Evolutionary conservation across 2,888 invertebrate genomes (phyloP).

Genomic region (Chymomyza caudatula): DNA sequence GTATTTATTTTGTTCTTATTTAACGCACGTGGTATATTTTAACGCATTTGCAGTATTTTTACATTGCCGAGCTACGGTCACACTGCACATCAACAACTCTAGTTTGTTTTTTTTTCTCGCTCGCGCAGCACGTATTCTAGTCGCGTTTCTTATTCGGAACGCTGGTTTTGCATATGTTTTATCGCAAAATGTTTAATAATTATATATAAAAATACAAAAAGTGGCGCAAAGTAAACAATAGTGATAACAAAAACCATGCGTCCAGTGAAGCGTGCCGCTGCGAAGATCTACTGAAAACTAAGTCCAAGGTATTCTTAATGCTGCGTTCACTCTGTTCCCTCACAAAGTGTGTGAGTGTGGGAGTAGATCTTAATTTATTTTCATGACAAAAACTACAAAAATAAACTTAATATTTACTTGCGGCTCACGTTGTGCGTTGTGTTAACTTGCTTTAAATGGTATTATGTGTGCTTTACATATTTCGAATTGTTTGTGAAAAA

Average conservation of each 20-base stretch:
- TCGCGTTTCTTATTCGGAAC: conserved; percentile 5
- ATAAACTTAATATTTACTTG: conserved; percentile 37
- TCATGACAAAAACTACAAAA: conserved; percentile 51
- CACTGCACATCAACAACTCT: neutral
- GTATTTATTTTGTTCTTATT: neutral
- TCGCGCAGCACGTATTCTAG: neutral
- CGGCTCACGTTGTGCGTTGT: conserved; percentile 8
- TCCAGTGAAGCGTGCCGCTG: conserved; percentile 30
- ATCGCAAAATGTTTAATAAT: conserved; percentile 51
- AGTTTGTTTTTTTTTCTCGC: neutral
- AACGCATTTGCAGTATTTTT: neutral
- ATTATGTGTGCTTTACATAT: neutral
- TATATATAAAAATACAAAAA: conserved; percentile 34
- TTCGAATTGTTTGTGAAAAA: conserved; percentile 26
- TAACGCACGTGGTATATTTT: neutral
- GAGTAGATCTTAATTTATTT: conserved; percentile 52
- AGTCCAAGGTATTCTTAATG: conserved; percentile 48
- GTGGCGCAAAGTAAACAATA: conserved; percentile 44
- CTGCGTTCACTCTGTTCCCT: conserved; percentile 3
- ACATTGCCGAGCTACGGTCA: neutral
- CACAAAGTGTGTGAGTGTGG: conserved; percentile 57
- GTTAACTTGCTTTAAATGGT: conserved; percentile 8
- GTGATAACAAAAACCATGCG: conserved; percentile 52
- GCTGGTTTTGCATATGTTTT: conserved; percentile 39
- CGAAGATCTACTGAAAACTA: conserved; percentile 35